Conservation (phyloP, 1,140 invertebrate genomes). For the Diabrotica undecimpunctata region DNA sequence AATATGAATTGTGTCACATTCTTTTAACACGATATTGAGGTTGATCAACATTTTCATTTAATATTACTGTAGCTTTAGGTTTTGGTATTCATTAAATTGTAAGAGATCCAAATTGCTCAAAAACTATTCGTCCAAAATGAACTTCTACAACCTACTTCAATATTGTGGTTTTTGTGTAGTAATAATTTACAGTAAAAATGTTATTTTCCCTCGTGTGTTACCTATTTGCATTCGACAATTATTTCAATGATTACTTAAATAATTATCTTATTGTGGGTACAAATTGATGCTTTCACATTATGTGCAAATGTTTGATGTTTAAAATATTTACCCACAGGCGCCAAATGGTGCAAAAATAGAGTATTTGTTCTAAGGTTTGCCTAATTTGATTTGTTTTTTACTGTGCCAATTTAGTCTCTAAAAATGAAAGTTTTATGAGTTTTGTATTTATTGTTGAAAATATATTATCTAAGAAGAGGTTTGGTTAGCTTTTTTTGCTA, state of each 20-base stretch:
- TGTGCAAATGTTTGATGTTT: background rate
- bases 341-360: background rate
- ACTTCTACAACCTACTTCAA: background rate
- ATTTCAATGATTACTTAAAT: background rate
- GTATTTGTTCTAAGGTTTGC: too few species aligned
- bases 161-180: background rate
- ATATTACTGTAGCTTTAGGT: background rate
- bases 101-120: background rate
- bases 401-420: too few species aligned
- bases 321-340: background rate
- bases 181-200: background rate
- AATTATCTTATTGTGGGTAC: background rate
- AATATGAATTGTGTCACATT: background rate
- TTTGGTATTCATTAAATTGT: background rate
- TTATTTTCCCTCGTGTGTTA: background rate
- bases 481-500: too few species aligned
- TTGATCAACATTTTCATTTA: background rate
- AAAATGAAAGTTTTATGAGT: too few species aligned
- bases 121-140: background rate
- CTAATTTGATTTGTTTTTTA: too few species aligned
- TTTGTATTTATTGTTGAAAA: too few species aligned
- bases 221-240: background rate
- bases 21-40: constrained; percentile 1
- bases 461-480: too few species aligned
- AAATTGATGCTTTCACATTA: background rate